phyloP scores from a whole-genome alignment of 2,113 vertebrate species.

The Nothoprocta perdicaria region DNA sequence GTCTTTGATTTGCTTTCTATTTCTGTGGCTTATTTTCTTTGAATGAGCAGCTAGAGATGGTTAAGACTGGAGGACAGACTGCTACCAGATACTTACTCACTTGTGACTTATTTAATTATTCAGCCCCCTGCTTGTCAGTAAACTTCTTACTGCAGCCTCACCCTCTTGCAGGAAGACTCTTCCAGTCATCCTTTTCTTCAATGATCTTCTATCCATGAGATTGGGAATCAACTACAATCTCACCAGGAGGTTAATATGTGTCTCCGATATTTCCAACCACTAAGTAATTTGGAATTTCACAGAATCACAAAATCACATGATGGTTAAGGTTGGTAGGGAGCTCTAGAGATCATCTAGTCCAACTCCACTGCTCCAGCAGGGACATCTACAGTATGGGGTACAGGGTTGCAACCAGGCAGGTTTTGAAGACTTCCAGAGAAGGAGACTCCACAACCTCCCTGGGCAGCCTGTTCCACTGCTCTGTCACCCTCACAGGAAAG shows the following conservation, averaged over 20 bases:
- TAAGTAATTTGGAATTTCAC: neutral
- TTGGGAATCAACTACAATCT: neutral
- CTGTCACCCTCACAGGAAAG: too few relatives aligned
- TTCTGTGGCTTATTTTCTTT: neutral
- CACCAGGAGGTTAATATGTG: neutral
- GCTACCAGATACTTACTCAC: rapidly evolving
- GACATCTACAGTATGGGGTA: too few relatives aligned
- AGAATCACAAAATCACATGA: too few relatives aligned
- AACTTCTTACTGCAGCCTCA: neutral
- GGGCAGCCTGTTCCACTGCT: too few relatives aligned
- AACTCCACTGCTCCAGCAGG: too few relatives aligned
- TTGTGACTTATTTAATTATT: neutral
- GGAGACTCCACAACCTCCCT: too few relatives aligned
- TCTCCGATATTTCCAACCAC: neutral
- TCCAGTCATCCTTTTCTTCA: neutral
- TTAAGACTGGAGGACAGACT: neutral
- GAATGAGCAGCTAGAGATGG: neutral
- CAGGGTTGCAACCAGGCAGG: too few relatives aligned
- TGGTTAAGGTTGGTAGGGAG: too few relatives aligned
- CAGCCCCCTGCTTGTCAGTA: neutral
- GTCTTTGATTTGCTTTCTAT: neutral
- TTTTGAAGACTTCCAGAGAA: too few relatives aligned
- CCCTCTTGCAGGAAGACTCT: neutral
- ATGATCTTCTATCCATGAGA: neutral
- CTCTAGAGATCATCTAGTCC: too few relatives aligned